A percentile compares a stretch with the other conserved stretches of the same genome.
Conservation (phyloP, 2,797 vertebrate genomes). For the Enteromius trimaculatus region DNA sequence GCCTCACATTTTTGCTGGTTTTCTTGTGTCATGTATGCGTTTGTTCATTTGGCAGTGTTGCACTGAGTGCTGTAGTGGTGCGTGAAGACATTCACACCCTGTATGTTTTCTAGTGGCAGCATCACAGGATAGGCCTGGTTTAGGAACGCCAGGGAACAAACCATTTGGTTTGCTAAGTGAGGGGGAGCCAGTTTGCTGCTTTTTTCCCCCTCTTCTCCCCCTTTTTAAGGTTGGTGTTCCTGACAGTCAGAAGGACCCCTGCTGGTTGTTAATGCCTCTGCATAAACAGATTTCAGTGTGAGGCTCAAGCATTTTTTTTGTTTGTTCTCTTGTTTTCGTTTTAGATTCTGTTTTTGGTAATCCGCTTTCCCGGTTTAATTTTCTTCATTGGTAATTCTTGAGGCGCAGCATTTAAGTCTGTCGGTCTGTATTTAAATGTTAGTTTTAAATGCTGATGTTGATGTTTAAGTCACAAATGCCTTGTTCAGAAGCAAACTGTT, state of each 20-base stretch:
- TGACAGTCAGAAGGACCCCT: constrained; percentile 52
- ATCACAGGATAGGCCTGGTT: constrained; percentile 54
- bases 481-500: constrained; percentile 28
- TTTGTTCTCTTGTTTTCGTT: background rate
- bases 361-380: background rate
- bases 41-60: constrained; percentile 32
- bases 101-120: constrained; percentile 56
- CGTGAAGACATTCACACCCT: constrained; percentile 59
- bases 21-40: background rate
- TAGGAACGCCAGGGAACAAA: constrained; percentile 55
- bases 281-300: constrained; percentile 34
- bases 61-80: constrained; percentile 50
- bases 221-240: background rate
- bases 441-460: constrained; percentile 4
- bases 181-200: constrained; percentile 9
- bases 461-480: background rate
- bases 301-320: constrained; percentile 48
- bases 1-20: constrained; percentile 30
- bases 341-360: background rate
- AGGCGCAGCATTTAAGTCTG: background rate
- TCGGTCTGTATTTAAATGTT: background rate
- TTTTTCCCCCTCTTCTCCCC: background rate
- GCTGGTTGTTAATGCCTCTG: constrained; percentile 53
- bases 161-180: constrained; percentile 46
- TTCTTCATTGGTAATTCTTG: background rate